Evolutionary conservation across 2,888 invertebrate species (phyloP).

Genomic region (Athetis lepigone): DNA sequence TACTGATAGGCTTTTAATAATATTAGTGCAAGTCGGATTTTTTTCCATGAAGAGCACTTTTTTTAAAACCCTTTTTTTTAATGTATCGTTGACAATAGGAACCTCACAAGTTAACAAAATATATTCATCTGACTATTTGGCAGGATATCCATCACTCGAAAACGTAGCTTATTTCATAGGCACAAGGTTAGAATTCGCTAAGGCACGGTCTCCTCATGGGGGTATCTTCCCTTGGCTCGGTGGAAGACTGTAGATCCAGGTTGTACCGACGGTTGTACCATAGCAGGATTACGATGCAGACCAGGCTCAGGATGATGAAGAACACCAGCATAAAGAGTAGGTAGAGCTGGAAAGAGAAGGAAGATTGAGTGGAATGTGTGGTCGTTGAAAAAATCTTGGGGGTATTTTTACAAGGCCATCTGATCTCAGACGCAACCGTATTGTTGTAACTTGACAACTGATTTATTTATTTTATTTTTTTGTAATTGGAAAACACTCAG

Average conservation of each 20-base stretch:
- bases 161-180: constrained; percentile 43
- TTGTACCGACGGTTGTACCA: constrained; percentile 72
- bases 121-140: neutral
- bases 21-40: too few relatives aligned
- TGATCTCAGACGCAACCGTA: too few relatives aligned
- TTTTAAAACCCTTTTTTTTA: too few relatives aligned
- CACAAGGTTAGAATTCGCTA: constrained; percentile 60
- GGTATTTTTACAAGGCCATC: too few relatives aligned
- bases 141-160: constrained; percentile 16
- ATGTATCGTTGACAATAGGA: too few relatives aligned
- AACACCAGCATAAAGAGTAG: constrained; percentile 82
- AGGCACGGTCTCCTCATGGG: constrained; percentile 71
- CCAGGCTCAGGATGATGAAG: constrained; percentile 77
- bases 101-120: too few relatives aligned
- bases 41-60: too few relatives aligned
- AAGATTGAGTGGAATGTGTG: neutral
- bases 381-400: too few relatives aligned
- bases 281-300: constrained; percentile 71
- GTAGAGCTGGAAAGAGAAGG: constrained; percentile 77
- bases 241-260: constrained; percentile 62
- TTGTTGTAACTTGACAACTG: too few relatives aligned
- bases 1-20: too few relatives aligned
- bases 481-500: too few relatives aligned
- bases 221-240: constrained; percentile 73
- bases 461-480: too few relatives aligned